phyloP scores from a whole-genome alignment of 2,888 invertebrate species.

The Athalia cordata region DNA sequence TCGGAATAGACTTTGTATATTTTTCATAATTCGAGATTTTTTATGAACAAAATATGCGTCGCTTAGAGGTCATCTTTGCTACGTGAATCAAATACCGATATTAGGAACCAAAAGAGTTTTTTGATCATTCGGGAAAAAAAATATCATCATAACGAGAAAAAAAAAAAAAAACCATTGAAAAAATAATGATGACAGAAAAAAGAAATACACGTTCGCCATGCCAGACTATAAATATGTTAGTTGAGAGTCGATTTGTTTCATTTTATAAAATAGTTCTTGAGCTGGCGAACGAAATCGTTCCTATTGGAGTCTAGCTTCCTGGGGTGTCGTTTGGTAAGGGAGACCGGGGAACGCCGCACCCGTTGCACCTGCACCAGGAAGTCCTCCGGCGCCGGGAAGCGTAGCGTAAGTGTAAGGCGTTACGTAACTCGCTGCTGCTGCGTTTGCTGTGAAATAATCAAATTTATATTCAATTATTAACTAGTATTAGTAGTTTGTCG shows the following conservation, averaged over 20 bases:
- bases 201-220: conserved; percentile 19
- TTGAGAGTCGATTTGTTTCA: conserved; percentile 35
- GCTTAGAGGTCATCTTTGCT: background rate
- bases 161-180: too few relatives aligned
- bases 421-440: conserved; percentile 83
- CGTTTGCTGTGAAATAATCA: conserved; percentile 63
- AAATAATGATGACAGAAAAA: too few relatives aligned
- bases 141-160: too few relatives aligned
- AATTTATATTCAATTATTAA: background rate
- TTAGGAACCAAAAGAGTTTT: conserved; percentile 37
- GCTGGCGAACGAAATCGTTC: conserved; percentile 43
- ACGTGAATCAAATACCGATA: conserved; percentile 8
- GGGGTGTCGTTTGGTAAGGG: conserved; percentile 80
- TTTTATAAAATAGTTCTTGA: conserved; percentile 42
- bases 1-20: background rate
- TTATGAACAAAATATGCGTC: background rate
- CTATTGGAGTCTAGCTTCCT: conserved; percentile 87
- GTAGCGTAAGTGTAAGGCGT: conserved; percentile 84
- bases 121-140: too few relatives aligned
- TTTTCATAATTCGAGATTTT: background rate
- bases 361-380: conserved; percentile 75
- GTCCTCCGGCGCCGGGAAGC: conserved; percentile 79
- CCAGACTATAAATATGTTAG: conserved; percentile 38
- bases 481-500: background rate
- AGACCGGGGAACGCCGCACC: conserved; percentile 80